phyloP scores from a whole-genome alignment of 2,888 invertebrate genomes.

The Eilema griseolum region DNA sequence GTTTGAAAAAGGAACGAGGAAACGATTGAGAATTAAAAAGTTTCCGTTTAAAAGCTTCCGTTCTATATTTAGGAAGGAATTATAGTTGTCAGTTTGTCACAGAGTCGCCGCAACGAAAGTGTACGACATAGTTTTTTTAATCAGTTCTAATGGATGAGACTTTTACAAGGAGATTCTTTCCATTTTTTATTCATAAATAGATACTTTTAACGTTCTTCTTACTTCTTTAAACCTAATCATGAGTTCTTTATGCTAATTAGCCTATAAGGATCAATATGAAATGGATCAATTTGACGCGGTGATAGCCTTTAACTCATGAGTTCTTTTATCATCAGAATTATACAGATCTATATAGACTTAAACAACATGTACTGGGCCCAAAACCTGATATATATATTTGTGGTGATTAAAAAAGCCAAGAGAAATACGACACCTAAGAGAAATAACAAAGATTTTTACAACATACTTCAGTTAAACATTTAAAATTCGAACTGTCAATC shows the following conservation, averaged over 20 bases:
- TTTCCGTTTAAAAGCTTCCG: conserved; percentile 63
- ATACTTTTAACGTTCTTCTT: not conserved
- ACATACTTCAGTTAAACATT: not conserved
- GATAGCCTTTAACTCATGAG: too few species aligned
- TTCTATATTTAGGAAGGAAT: conserved; percentile 53
- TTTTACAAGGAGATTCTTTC: not conserved
- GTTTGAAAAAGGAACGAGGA: conserved; percentile 63
- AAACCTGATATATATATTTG: not conserved
- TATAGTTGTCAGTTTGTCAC: conserved; percentile 50
- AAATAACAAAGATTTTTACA: too few species aligned
- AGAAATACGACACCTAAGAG: too few species aligned
- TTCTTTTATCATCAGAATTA: not conserved
- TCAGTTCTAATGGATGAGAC: conserved; percentile 16
- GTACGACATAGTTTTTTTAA: conserved; percentile 39
- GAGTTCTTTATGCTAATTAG: too few species aligned
- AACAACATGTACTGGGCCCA: not conserved
- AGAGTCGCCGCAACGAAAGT: conserved; percentile 42
- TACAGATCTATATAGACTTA: not conserved
- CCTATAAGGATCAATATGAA: too few species aligned
- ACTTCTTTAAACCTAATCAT: too few species aligned
- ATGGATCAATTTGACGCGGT: too few species aligned
- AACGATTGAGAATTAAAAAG: conserved; percentile 62
- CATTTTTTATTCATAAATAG: not conserved
- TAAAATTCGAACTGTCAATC: not conserved
- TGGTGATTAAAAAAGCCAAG: not conserved